Evolutionary conservation across 2,888 invertebrate genomes (phyloP).

Genomic region (Crossocerus cetratus): DNA sequence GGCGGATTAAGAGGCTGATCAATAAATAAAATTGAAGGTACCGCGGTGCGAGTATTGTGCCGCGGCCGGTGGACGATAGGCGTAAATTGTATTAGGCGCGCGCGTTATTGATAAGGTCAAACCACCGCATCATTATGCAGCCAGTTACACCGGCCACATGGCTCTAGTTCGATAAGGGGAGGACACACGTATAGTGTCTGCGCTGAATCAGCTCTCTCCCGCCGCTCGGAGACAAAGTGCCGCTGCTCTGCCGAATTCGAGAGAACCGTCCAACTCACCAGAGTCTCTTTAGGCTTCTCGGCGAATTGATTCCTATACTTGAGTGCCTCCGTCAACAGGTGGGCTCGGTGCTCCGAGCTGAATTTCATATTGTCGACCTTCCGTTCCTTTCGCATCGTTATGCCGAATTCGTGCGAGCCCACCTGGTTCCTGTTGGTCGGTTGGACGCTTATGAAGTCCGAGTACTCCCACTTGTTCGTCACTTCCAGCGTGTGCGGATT

Average conservation of each 20-base stretch:
- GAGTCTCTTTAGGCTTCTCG: slow-evolving; percentile 87
- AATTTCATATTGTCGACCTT: slow-evolving; percentile 97
- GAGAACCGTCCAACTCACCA: slow-evolving; percentile 79
- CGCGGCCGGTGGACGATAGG: not conserved
- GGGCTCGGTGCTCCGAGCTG: slow-evolving; percentile 95
- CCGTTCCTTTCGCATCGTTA: slow-evolving; percentile 92
- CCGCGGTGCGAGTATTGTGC: not conserved
- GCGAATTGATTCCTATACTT: slow-evolving; percentile 88
- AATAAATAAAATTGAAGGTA: not conserved
- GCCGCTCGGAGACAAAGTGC: too few species aligned
- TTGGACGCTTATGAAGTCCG: slow-evolving; percentile 86
- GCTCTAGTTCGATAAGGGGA: slow-evolving; percentile 36
- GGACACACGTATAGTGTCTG: not conserved
- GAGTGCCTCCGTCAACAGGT: slow-evolving; percentile 94
- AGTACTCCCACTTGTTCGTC: slow-evolving; percentile 95
- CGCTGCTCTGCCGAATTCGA: too few species aligned
- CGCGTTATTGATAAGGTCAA: slow-evolving; percentile 12
- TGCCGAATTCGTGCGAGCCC: slow-evolving; percentile 85
- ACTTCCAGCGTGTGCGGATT: slow-evolving; percentile 93
- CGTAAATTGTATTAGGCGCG: slow-evolving; percentile 1
- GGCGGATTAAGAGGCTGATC: not conserved
- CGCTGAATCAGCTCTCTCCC: too few species aligned
- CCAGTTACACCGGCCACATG: slow-evolving; percentile 38
- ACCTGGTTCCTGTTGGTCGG: slow-evolving; percentile 78
- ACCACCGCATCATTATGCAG: slow-evolving; percentile 9